A percentile compares a stretch with the other conserved stretches of the same genome.
Conservation (phyloP, 92 coral and sea anemone genomes). For the Palythoa heliodiscus region DNA sequence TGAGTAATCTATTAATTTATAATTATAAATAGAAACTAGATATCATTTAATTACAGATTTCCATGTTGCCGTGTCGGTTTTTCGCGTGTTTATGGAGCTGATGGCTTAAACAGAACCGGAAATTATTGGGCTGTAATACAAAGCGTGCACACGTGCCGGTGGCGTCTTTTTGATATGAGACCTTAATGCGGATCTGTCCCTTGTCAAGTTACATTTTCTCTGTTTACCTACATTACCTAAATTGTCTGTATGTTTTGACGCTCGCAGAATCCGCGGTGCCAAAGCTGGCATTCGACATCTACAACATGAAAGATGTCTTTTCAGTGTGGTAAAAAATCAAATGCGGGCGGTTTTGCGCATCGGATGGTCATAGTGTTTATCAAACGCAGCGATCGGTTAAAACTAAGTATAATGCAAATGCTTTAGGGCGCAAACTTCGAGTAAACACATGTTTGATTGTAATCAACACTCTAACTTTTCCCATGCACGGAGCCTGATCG, state of each 20-base stretch:
- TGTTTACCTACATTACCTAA: background rate
- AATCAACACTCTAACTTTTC: background rate
- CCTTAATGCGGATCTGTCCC: background rate
- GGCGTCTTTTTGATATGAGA: conserved; percentile 11
- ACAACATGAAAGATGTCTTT: background rate
- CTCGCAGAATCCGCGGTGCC: background rate
- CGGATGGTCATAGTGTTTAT: background rate
- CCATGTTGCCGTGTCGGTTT: conserved; percentile 12
- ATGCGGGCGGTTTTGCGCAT: background rate
- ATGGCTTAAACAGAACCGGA: background rate
- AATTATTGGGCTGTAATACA: background rate
- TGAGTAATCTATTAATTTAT: background rate
- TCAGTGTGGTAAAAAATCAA: background rate
- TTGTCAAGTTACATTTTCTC: background rate
- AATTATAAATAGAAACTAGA: background rate
- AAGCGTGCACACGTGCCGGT: conserved; percentile 17
- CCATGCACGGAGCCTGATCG: background rate
- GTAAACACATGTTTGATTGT: background rate
- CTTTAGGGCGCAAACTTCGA: background rate
- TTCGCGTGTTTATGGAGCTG: background rate
- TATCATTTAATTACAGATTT: background rate
- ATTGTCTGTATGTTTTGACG: background rate
- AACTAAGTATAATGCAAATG: background rate
- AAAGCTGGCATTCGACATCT: background rate
- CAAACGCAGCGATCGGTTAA: background rate